phyloP scores from a whole-genome alignment of 64 coral and sea anemone genomes.

The Dendronephthya gigantea region DNA sequence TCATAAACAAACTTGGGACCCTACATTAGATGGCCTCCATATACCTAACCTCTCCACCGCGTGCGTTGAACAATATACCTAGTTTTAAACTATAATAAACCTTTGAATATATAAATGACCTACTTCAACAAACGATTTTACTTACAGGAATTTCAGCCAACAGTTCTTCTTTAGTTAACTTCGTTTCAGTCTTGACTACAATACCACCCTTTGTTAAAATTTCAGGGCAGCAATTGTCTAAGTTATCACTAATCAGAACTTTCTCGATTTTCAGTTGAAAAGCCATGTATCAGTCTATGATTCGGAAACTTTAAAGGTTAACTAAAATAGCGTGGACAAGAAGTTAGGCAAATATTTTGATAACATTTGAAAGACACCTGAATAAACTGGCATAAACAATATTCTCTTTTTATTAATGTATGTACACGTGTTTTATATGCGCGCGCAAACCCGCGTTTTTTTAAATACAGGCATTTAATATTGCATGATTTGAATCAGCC shows the following conservation, averaged over 20 bases:
- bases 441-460: not conserved
- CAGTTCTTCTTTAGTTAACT: constrained; percentile 83
- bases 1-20: no score
- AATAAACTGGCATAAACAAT: no score
- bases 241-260: constrained; percentile 85
- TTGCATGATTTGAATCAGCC: no score
- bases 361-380: no score
- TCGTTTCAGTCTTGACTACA: constrained; percentile 65
- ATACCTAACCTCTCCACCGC: no score
- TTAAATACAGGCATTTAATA: no score
- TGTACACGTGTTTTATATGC: not conserved
- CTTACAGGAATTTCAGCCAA: constrained; percentile 69
- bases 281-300: constrained; percentile 23
- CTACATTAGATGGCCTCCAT: no score
- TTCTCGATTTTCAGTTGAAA: constrained; percentile 70
- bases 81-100: no score
- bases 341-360: no score
- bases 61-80: no score
- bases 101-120: no score
- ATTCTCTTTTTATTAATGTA: no score
- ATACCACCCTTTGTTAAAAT: constrained; percentile 67
- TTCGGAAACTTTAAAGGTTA: not conserved
- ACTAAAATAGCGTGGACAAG: not conserved
- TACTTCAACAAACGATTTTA: not conserved
- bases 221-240: constrained; percentile 69